Conservation (phyloP, 2,113 vertebrate species). For the Telmatochromis brichardi region DNA sequence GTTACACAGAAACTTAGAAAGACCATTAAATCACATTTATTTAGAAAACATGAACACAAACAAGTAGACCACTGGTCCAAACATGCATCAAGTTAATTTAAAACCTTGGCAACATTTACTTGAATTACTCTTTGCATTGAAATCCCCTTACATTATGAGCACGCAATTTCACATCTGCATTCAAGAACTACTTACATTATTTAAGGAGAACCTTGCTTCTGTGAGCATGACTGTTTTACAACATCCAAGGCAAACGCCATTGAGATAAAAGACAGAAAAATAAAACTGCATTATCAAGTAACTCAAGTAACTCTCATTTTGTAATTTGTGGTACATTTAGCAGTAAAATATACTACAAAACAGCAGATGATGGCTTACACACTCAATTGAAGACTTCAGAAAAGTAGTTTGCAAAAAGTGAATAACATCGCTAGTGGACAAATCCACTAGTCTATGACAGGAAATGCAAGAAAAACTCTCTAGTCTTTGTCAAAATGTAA, state of each 20-base stretch:
- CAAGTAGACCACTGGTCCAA: conserved; percentile 22
- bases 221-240: background rate
- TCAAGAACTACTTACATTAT: background rate
- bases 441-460: background rate
- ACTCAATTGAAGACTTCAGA: background rate
- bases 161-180: background rate
- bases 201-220: background rate
- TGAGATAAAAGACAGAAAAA: background rate
- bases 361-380: background rate
- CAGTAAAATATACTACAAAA: background rate
- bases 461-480: background rate
- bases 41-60: conserved; percentile 47
- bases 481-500: background rate
- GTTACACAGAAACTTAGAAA: background rate
- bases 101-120: conserved; percentile 2
- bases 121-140: background rate
- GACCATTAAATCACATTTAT: conserved; percentile 39
- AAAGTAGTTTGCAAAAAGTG: background rate
- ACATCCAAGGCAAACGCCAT: background rate
- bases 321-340: background rate
- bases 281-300: background rate
- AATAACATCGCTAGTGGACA: background rate
- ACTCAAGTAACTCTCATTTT: background rate
- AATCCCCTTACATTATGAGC: background rate
- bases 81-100: background rate